Evolutionary conservation across 2,888 invertebrate species (phyloP).

Genomic region (Meiosimyza platycephala): DNA sequence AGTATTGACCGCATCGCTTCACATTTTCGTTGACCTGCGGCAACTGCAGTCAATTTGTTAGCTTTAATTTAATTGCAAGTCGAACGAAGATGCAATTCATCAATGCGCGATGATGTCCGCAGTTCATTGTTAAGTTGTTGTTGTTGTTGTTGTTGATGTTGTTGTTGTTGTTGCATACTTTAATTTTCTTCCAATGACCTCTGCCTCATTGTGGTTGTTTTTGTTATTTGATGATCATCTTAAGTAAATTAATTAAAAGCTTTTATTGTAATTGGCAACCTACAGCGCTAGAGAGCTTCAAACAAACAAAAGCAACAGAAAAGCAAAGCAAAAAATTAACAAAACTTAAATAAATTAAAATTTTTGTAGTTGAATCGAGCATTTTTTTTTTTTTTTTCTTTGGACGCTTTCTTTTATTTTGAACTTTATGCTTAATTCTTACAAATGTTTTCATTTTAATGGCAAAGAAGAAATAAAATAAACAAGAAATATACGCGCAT

Average conservation of each 20-base stretch:
- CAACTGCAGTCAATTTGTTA: conserved; percentile 17
- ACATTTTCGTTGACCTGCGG: conserved; percentile 6
- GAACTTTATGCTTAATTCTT: too few relatives aligned
- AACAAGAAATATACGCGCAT: not conserved
- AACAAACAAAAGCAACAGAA: not conserved
- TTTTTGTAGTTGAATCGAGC: too few relatives aligned
- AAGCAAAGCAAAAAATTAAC: conserved; percentile 10
- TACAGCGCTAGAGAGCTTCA: not conserved
- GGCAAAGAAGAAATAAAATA: not conserved
- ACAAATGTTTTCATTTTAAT: too few relatives aligned
- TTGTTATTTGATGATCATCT: not conserved
- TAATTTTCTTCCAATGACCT: too few relatives aligned
- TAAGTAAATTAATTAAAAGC: conserved; percentile 20
- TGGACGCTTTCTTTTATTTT: too few relatives aligned
- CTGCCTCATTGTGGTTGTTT: not conserved
- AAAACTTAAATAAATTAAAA: not conserved
- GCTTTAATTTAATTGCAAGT: conserved; percentile 19
- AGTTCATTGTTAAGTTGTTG: not conserved
- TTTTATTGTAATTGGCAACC: conserved; percentile 23
- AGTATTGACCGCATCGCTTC: too few relatives aligned
- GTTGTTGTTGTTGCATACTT: not conserved
- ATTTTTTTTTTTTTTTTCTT: too few relatives aligned
- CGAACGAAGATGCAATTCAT: conserved; percentile 16
- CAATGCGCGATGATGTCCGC: not conserved
- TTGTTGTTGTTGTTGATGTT: not conserved